phyloP scores from a whole-genome alignment of 2,888 invertebrate species.

The Trichogramma evanescens region DNA sequence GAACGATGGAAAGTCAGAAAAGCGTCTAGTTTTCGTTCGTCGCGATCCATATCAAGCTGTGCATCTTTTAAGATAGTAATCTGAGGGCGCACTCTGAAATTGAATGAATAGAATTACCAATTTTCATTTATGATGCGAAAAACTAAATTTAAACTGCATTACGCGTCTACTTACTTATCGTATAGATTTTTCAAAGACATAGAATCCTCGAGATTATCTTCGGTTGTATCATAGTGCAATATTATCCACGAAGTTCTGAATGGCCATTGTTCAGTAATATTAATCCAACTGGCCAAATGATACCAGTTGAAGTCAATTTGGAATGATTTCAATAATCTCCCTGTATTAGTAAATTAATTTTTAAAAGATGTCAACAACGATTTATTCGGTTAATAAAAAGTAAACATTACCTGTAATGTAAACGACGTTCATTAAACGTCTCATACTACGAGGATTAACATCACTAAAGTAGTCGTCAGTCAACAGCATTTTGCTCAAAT shows the following conservation, averaged over 20 bases:
- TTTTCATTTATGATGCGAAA: neutral
- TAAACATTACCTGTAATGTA: slow-evolving; percentile 76
- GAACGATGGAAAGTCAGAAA: slow-evolving; percentile 84
- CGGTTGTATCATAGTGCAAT: slow-evolving; percentile 82
- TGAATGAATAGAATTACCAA: slow-evolving; percentile 5
- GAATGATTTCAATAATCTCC: slow-evolving; percentile 92
- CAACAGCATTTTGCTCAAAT: slow-evolving; percentile 74
- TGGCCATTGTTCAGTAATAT: slow-evolving; percentile 98
- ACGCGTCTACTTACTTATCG: slow-evolving; percentile 66
- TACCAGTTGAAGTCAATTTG: slow-evolving; percentile 99
- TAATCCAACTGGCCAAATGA: slow-evolving; percentile 95
- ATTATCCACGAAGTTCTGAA: slow-evolving; percentile 97
- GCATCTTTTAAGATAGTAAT: slow-evolving; percentile 80
- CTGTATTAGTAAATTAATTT: slow-evolving; percentile 47
- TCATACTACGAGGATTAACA: slow-evolving; percentile 95
- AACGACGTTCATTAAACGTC: slow-evolving; percentile 92
- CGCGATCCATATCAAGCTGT: slow-evolving; percentile 86
- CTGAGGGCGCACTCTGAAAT: slow-evolving; percentile 66
- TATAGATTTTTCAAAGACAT: slow-evolving; percentile 84
- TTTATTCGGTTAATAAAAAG: neutral
- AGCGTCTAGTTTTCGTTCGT: slow-evolving; percentile 90
- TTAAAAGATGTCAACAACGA: neutral
- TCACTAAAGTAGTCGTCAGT: slow-evolving; percentile 99
- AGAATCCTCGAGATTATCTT: slow-evolving; percentile 79
- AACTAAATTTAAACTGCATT: too few relatives aligned